Conservation (phyloP, 2,797 vertebrate species). For the Heterohyrax brucei region DNA sequence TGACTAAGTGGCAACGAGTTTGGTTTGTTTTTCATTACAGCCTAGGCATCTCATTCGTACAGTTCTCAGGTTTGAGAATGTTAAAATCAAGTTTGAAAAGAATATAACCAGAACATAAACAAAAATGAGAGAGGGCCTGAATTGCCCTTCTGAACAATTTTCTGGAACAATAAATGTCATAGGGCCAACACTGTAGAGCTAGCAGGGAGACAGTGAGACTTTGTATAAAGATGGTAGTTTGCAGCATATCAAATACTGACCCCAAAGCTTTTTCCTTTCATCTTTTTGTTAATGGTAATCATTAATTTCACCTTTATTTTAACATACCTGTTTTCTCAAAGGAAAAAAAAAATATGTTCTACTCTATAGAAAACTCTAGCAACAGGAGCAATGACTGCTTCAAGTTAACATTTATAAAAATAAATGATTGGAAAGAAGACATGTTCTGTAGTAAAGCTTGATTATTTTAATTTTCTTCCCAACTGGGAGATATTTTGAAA, state of each 20-base stretch:
- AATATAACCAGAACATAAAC: not conserved
- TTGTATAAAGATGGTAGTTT: not conserved
- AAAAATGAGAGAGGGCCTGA: not conserved
- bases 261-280: not conserved
- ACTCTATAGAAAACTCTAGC: not conserved
- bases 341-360: not conserved
- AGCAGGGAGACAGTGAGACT: not conserved
- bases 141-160: not conserved
- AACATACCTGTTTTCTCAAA: not conserved
- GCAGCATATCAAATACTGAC: not conserved
- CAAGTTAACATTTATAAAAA: not conserved
- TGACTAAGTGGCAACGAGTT: too few species aligned
- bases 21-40: not conserved
- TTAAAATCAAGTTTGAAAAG: not conserved
- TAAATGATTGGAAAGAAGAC: not conserved
- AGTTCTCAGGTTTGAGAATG: not conserved
- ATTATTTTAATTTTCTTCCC: not conserved
- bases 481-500: too few species aligned
- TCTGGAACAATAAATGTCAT: not conserved
- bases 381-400: not conserved
- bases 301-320: not conserved
- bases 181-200: not conserved
- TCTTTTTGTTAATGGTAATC: not conserved
- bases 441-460: not conserved
- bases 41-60: not conserved